Evolutionary conservation across 2,888 invertebrate species (phyloP).

Genomic region (Embidobia sp.): DNA sequence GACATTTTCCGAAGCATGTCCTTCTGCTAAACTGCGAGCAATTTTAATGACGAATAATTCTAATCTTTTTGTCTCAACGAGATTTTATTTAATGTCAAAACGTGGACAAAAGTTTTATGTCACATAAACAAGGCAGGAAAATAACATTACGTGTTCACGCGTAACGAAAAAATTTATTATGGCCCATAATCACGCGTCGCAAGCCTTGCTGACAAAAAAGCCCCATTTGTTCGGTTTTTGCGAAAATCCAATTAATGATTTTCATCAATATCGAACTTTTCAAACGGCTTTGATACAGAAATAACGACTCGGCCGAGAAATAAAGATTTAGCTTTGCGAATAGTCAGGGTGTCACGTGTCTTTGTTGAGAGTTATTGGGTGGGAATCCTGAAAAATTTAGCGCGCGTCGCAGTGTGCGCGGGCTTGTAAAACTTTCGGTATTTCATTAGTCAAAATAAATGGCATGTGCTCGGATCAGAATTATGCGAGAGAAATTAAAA

Average conservation of each 20-base stretch:
- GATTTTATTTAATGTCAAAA: slow-evolving; percentile 25
- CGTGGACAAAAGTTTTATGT: slow-evolving; percentile 18
- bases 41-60: slow-evolving; percentile 40
- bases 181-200: no score
- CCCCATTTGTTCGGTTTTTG: no score
- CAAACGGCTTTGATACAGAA: no score
- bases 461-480: slow-evolving; percentile 4
- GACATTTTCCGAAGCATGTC: slow-evolving; percentile 32
- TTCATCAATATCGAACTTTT: no score
- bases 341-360: no score
- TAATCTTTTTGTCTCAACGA: slow-evolving; percentile 20
- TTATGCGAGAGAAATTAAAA: slow-evolving; percentile 28
- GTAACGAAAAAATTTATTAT: no score
- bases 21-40: slow-evolving; percentile 26
- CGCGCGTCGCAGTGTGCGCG: slow-evolving; percentile 2
- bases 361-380: neutral
- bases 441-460: slow-evolving; percentile 30
- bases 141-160: no score
- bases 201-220: no score
- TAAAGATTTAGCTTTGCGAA: no score
- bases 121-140: neutral
- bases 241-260: no score
- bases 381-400: no score
- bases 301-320: no score
- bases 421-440: slow-evolving; percentile 3